A percentile compares a stretch with the other conserved stretches of the same genome.
These are phyloP conservation scores for Tipula vernalis DNA, from an alignment of 2,888 invertebrate genomes.

Conservation along the genomic window DNA sequence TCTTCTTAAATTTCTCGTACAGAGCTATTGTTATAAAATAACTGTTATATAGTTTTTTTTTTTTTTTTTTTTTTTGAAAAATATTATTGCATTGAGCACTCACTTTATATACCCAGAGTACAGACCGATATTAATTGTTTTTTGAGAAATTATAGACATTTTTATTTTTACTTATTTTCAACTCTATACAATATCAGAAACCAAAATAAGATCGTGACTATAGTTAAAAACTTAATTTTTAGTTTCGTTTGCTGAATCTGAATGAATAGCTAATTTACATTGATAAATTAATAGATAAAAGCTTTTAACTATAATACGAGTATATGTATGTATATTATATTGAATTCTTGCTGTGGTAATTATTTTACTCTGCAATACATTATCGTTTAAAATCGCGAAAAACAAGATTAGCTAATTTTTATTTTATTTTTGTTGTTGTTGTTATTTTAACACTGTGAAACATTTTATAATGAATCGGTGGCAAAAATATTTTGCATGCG, in stretches of 20 bases:
- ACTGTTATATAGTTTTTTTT: not conserved
- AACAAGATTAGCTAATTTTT: not conserved
- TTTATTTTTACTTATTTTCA: not conserved
- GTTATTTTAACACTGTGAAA: not conserved
- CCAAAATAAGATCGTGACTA: not conserved
- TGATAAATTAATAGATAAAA: constrained; percentile 4
- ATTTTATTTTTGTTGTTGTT: not conserved
- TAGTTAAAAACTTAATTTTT: not conserved
- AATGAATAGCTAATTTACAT: constrained; percentile 4
- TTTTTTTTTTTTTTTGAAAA: no score
- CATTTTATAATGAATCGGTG: not conserved
- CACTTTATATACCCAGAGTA: not conserved
- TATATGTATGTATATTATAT: no score
- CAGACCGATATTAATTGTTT: not conserved
- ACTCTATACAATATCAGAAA: not conserved
- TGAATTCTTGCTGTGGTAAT: not conserved
- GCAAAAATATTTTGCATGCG: not conserved
- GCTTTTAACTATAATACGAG: not conserved
- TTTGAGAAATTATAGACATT: not conserved
- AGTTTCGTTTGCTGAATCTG: not conserved
- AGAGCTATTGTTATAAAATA: not conserved
- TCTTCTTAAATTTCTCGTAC: not conserved
- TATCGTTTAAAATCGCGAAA: not conserved
- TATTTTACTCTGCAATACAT: not conserved
- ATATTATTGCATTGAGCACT: not conserved